Evolutionary conservation across 2,797 vertebrate genomes (phyloP).

Genomic region (Peromyscus aztecus): DNA sequence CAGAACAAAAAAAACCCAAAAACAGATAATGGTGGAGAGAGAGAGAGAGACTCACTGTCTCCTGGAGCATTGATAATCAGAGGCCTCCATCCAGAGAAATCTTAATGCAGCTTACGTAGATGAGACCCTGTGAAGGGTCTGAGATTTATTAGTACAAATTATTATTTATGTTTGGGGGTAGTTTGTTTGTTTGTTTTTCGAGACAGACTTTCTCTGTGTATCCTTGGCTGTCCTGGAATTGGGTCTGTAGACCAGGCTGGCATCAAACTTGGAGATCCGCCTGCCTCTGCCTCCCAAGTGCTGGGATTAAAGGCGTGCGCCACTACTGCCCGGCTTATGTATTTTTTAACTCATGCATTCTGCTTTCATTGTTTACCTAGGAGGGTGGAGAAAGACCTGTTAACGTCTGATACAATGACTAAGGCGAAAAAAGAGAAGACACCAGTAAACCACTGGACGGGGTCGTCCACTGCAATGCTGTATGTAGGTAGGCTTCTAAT

Average conservation of each 20-base stretch:
- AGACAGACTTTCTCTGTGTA: neutral
- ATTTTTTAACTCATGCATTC: neutral
- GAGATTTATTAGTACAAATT: neutral
- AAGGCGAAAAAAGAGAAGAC: slow-evolving; percentile 13
- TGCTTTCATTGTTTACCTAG: slow-evolving; percentile 4
- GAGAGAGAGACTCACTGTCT: neutral
- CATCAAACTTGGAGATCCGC: neutral
- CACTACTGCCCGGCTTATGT: neutral
- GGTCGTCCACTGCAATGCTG: neutral
- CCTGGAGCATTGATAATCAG: neutral
- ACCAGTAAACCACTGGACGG: neutral
- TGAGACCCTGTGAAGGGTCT: neutral
- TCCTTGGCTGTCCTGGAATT: neutral
- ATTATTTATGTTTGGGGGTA: neutral
- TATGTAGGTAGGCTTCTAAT: neutral
- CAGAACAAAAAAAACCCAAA: too few species aligned
- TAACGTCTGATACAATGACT: slow-evolving; percentile 39
- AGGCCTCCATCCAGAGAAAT: neutral
- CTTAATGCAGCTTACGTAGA: neutral
- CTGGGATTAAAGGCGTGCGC: neutral
- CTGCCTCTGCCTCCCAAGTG: neutral
- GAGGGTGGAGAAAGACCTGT: slow-evolving; percentile 11
- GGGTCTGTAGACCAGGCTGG: neutral
- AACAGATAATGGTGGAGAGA: slow-evolving; percentile 29
- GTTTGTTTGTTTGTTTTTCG: neutral